Evolutionary conservation across 2,797 vertebrate genomes (phyloP).

Genomic region (Onychomys leucogaster): DNA sequence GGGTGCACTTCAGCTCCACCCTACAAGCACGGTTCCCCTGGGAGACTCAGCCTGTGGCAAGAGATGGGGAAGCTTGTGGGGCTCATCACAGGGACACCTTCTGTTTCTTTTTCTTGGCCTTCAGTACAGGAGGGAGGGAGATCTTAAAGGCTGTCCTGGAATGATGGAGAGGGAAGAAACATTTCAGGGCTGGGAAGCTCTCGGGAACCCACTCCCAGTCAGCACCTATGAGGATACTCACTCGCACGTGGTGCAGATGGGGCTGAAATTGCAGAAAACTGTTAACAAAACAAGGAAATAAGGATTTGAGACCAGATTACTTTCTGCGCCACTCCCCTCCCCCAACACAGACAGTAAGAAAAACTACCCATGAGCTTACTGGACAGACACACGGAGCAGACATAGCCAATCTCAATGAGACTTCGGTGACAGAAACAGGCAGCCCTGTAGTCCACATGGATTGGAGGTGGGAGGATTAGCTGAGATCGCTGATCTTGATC

Average conservation of each 20-base stretch:
- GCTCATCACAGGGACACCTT: constrained; percentile 87
- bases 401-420: constrained; percentile 98
- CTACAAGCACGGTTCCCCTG: neutral
- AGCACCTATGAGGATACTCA: constrained; percentile 87
- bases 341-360: neutral
- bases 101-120: constrained; percentile 97
- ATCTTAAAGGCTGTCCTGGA: constrained; percentile 98
- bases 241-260: constrained; percentile 99
- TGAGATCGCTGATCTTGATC: constrained; percentile 96
- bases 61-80: neutral
- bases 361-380: constrained; percentile 88
- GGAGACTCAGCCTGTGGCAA: neutral
- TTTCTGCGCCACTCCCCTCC: too few species aligned
- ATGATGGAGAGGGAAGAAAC: constrained; percentile 65
- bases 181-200: neutral
- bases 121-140: constrained; percentile 96
- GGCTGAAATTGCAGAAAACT: constrained; percentile 99
- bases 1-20: neutral
- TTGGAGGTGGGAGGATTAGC: constrained; percentile 93
- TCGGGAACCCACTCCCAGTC: neutral
- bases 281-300: constrained; percentile 64
- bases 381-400: constrained; percentile 98
- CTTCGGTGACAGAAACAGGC: constrained; percentile 98
- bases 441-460: constrained; percentile 97
- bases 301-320: neutral